Base-by-base conservation (phyloP, 2,888 invertebrate genomes). In the Sicus ferrugineus region DNA sequence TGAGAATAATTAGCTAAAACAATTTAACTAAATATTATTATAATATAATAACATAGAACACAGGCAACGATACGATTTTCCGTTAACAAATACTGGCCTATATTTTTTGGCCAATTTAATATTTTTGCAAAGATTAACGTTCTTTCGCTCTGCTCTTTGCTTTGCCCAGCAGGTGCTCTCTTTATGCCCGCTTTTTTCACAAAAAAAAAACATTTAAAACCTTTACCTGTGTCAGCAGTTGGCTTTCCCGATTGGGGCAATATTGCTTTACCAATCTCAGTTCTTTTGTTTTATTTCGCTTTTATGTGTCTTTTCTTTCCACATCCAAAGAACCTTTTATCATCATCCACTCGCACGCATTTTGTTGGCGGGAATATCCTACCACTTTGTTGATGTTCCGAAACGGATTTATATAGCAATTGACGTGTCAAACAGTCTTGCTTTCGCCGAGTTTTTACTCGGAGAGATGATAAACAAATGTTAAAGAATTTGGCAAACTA, bases 161-260 rank as follows among this genome's bases (percentile, higher is more conserved):
- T 70, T 72, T 11, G 72, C 63, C 68, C 70, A 72, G 58, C 72
- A 72, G 21, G 70, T 63, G 48, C 31, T 69, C 42, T 70, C 70
- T 52, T 72, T 69, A 48, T 72, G 72, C 31, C 72, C 70, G 9
- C 63, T 38, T 69, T 70, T 70, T 30, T 63, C 48, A 56, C 69
- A 70, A 50, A 70, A 70, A n/a, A n/a, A 38, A 42, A 48, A 68
- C 67, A 70, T 48, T 62, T 48, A 46, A 56, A 50, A 48, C 58
- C 50, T 56, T 58, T 69, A 21, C 65, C 38, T 9, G 26, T 26
- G 61, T 52, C 21, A 23, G 19, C 52, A 23, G 23, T 6, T 23
- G 28, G 64, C 58, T 72, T 72, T 56, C 34, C 58, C 31, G 34
- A 34, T 46, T 38, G 38, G 31, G 42, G 38, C 28, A 11, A 38